phyloP scores from a whole-genome alignment of 2,888 invertebrate species.

The Tineola bisselliella region DNA sequence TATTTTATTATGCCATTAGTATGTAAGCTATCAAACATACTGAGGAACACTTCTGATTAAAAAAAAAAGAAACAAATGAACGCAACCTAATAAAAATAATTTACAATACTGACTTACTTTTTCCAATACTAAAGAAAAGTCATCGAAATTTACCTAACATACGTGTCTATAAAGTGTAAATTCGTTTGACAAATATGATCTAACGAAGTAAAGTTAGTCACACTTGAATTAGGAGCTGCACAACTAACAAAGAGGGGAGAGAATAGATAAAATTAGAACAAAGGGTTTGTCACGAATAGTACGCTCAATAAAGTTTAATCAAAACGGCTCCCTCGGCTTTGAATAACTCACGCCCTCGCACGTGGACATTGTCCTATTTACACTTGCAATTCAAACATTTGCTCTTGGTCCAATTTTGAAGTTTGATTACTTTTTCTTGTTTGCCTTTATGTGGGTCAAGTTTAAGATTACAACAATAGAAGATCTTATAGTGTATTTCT shows the following conservation, averaged over 20 bases:
- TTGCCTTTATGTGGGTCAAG: not conserved
- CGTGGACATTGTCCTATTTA: not conserved
- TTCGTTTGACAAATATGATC: not conserved
- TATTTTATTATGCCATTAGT: too few relatives aligned
- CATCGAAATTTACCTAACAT: too few relatives aligned
- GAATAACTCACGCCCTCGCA: not conserved
- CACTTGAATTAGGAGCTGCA: not conserved
- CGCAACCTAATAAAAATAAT: too few relatives aligned
- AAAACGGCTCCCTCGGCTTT: slow-evolving; percentile 17
- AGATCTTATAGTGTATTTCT: too few relatives aligned
- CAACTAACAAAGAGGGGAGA: not conserved
- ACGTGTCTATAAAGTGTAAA: not conserved
- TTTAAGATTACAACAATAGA: not conserved
- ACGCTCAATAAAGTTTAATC: slow-evolving; percentile 51
- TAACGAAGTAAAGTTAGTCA: not conserved
- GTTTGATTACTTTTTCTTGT: not conserved
- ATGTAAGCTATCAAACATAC: too few relatives aligned
- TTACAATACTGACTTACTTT: too few relatives aligned
- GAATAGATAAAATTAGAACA: slow-evolving; percentile 41
- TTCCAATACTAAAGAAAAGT: too few relatives aligned
- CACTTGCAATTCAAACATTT: not conserved
- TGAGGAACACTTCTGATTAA: too few relatives aligned
- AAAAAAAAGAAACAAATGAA: too few relatives aligned
- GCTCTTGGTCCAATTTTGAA: not conserved
- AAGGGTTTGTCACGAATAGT: slow-evolving; percentile 45